phyloP scores from a whole-genome alignment of 2,113 vertebrate genomes.

The Rattus norvegicus region GRCr8 NC_086024.1:109219001-109219500 shows the following conservation, averaged over 20 bases:
- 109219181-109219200: too few relatives aligned
- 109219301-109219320: too few relatives aligned
- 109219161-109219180: too few relatives aligned
- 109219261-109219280: too few relatives aligned
- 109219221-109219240: too few relatives aligned
- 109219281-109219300: too few relatives aligned
- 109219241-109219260: too few relatives aligned
- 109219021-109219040: not conserved
- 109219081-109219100: conserved; percentile 96
- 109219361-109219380: not conserved
- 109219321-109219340: not conserved
- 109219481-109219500: not conserved
- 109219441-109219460: not conserved
- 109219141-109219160: not conserved
- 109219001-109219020: not conserved
- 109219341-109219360: not conserved
- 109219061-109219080: conserved; percentile 96
- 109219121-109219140: not conserved
- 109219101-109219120: conserved; percentile 90
- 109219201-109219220: too few relatives aligned
- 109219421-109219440: not conserved
- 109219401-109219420: not conserved
- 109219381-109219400: not conserved
- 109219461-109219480: not conserved
- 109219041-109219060: conserved; percentile 86